Evolutionary conservation across 2,797 vertebrate genomes (phyloP).

Genomic region (Synaphobranchus kaupii): DNA sequence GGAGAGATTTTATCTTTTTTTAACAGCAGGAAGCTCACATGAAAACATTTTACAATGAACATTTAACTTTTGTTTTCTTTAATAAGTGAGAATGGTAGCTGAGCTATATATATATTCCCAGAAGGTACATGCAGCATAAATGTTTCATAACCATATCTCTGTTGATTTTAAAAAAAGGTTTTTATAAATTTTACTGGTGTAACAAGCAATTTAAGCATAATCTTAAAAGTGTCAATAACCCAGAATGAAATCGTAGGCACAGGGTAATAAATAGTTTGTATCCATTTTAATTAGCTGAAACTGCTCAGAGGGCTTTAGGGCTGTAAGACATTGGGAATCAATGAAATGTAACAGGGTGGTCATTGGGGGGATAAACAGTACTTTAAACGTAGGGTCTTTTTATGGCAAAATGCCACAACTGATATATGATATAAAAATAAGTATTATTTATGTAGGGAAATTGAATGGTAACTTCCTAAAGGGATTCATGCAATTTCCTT

Average conservation of each 20-base stretch:
- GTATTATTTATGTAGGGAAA: neutral
- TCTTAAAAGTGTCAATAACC: neutral
- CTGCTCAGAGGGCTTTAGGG: neutral
- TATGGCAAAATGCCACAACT: neutral
- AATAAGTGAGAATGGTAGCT: neutral
- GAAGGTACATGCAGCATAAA: neutral
- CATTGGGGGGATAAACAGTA: neutral
- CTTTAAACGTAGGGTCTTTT: neutral
- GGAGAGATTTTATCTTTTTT: neutral
- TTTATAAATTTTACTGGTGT: neutral
- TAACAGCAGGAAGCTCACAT: neutral
- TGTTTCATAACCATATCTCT: neutral
- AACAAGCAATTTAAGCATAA: neutral
- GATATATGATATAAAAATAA: neutral
- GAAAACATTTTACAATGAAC: neutral
- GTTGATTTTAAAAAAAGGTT: neutral
- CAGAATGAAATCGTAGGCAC: neutral
- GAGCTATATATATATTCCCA: neutral
- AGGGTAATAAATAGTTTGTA: neutral
- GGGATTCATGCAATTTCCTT: too few relatives aligned
- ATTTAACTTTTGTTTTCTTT: neutral
- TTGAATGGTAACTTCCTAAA: neutral
- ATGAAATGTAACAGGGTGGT: neutral
- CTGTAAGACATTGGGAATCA: neutral
- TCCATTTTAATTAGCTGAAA: conserved; percentile 5